Evolutionary conservation across 2,113 vertebrate species (phyloP), one percentile per base, ranked within the genome.

Genomic region (Suncus etruscus): DNA sequence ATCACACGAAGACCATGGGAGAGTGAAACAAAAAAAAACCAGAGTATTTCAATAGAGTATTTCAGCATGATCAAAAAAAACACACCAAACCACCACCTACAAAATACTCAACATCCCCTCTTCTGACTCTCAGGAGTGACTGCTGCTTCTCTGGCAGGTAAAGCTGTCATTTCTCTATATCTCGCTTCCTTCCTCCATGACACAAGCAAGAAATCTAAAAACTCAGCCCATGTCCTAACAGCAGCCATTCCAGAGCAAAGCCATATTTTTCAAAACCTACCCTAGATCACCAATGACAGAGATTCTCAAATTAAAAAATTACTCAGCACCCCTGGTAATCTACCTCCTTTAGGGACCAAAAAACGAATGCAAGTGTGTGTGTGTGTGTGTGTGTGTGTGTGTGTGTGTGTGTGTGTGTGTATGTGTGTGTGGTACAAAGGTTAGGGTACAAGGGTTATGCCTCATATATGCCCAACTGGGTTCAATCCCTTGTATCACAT

Each of bases 1-100:
- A 73, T 79, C 83, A 90, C 73, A 68, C 80, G 54, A 39, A 61
- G 76, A 88, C 83, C 31, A 82, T 10, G 70, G 82, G 61, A 84
- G 87, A 84, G 54, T 58, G 31, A 92, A 58, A 95, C 87, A 89
- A 94, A 94, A 92, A 69, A 89, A 94, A 94, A 92, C 69, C 88
- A 91, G 50, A 79, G 61, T n/a, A 90, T 51, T 85, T 89, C 31
- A 83, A 89, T 89, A 82, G 74, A 69, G 20, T 87, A 61, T 65
- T 86, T 87, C 66, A 54, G 32, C 31, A 8, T 39, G 10, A 70
- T 75, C 50, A 87, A 84, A 78, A 84, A 78, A 86, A 70, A 77
- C 54, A 95, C 16, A 85, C 39, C 39, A 39, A 39, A 39, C 39
- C 39, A 39, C 39, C 39, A 47, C 70, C 70, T 87, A 91, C 90